Conservation (phyloP, 2,888 invertebrate species). For the Cheilosia vulpina region DNA sequence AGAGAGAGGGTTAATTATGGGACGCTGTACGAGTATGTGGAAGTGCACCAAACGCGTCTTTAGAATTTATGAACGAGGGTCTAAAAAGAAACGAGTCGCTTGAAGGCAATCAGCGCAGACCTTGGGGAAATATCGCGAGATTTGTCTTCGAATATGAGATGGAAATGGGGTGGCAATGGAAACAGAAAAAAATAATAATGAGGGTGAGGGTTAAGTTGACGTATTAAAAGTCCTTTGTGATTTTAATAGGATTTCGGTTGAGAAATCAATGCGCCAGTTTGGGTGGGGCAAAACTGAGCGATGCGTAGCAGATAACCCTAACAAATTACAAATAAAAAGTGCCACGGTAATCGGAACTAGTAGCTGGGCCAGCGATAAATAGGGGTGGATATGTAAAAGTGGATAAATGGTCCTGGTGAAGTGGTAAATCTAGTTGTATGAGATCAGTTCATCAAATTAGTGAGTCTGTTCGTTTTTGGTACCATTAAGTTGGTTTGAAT, state of each 20-base stretch:
- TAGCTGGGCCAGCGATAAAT: no score
- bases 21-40: not conserved
- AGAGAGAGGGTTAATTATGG: slow-evolving; percentile 52
- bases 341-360: no score
- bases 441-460: no score
- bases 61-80: slow-evolving; percentile 26
- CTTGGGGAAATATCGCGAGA: slow-evolving; percentile 41
- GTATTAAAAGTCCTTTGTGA: slow-evolving; percentile 51
- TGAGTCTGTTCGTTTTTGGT: no score
- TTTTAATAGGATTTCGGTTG: slow-evolving; percentile 21
- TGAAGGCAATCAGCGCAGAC: slow-evolving; percentile 52
- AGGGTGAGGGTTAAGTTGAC: slow-evolving; percentile 29
- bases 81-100: slow-evolving; percentile 63
- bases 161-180: slow-evolving; percentile 28
- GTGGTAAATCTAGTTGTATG: no score
- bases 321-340: no score
- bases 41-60: slow-evolving; percentile 26
- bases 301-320: not conserved
- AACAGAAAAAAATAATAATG: slow-evolving; percentile 15
- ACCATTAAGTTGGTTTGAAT: no score
- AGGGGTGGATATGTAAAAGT: no score
- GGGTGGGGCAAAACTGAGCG: not conserved
- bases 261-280: slow-evolving; percentile 11
- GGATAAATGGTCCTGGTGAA: no score
- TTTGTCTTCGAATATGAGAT: slow-evolving; percentile 37